Conservation (phyloP, 2,797 vertebrate species). For the Cichlasoma orientale region DNA sequence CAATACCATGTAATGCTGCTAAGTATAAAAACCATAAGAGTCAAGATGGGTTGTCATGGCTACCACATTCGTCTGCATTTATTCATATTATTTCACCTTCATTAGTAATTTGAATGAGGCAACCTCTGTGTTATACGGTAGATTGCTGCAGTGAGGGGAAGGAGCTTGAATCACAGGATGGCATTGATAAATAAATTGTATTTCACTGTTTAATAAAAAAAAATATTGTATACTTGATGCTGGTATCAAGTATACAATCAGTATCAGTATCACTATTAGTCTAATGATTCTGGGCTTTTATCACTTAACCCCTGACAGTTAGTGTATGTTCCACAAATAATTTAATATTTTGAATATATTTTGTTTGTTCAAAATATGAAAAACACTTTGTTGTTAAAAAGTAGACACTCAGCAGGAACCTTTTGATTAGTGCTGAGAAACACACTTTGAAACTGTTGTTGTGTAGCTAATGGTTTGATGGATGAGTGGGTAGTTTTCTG, state of each 20-base stretch:
- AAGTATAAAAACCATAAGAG: background rate
- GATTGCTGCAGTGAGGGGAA: background rate
- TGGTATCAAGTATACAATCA: too few relatives aligned
- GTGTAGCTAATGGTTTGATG: background rate
- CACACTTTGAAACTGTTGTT: background rate
- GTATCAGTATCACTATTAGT: too few relatives aligned
- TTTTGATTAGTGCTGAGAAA: background rate
- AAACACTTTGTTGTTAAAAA: background rate
- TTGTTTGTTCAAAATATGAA: background rate
- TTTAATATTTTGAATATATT: background rate
- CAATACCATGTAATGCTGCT: background rate
- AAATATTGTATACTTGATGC: background rate
- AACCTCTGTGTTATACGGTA: background rate
- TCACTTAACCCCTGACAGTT: background rate
- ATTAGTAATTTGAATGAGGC: background rate
- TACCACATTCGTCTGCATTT: background rate
- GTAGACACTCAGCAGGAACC: background rate
- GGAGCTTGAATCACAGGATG: background rate
- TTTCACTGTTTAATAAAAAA: fast-evolving
- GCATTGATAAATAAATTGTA: background rate
- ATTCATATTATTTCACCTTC: background rate
- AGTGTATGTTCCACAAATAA: background rate
- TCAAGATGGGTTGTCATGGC: background rate
- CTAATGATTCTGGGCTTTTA: background rate
- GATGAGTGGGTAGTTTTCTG: background rate